phyloP scores from a whole-genome alignment of 2,113 vertebrate species.

The Saimiri boliviensis region DNA sequence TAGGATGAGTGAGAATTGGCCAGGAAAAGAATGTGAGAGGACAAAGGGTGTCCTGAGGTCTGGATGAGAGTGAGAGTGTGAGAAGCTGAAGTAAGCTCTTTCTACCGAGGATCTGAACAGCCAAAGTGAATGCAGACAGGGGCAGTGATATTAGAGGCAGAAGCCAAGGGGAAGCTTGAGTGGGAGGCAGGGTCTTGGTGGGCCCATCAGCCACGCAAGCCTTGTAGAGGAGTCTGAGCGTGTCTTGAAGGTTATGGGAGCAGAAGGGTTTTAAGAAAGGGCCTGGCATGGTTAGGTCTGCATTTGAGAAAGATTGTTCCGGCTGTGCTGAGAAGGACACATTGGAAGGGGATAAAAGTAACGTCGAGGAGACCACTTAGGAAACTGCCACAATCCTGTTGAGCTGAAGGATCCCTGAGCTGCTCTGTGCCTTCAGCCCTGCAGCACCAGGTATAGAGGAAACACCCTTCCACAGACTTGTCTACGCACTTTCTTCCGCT shows the following conservation, averaged over 20 bases:
- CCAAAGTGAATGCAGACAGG: background rate
- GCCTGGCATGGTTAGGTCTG: background rate
- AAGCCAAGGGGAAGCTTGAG: background rate
- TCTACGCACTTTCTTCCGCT: background rate
- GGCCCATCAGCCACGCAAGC: background rate
- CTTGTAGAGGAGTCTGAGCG: background rate
- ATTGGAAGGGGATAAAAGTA: background rate
- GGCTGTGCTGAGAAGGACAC: background rate
- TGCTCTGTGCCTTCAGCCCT: background rate
- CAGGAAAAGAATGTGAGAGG: background rate
- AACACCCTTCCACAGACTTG: background rate
- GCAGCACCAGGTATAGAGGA: background rate
- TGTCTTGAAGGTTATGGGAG: background rate
- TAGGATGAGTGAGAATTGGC: background rate
- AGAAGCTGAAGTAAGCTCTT: background rate
- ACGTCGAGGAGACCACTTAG: background rate
- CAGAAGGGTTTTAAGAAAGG: background rate
- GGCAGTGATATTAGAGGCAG: background rate
- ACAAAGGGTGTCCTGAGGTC: background rate
- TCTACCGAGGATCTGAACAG: background rate
- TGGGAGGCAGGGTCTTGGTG: fast-evolving
- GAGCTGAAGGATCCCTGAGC: background rate
- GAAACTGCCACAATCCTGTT: background rate
- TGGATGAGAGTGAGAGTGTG: background rate
- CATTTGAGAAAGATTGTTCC: background rate